Conservation (phyloP, 2,888 invertebrate species). For the Bursaphelenchus okinawaensis region DNA sequence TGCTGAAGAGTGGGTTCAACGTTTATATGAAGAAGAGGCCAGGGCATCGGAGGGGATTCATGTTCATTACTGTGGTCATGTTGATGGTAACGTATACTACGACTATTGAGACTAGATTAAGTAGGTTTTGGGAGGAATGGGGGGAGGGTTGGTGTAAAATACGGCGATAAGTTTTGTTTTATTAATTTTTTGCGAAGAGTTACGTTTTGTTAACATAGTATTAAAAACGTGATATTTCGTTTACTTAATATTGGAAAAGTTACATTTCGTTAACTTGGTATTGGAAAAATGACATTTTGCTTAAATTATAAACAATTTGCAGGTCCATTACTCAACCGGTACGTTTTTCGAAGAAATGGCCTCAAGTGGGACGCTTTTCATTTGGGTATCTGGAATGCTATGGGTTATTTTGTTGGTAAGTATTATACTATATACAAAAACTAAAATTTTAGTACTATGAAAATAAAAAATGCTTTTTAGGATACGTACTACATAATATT, state of each 20-base stretch:
- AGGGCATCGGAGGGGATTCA: conserved; percentile 37
- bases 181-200: neutral
- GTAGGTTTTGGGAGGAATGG: conserved; percentile 24
- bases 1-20: conserved; percentile 29
- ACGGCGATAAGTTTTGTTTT: too few relatives aligned
- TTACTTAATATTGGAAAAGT: too few relatives aligned
- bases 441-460: too few relatives aligned
- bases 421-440: conserved; percentile 1
- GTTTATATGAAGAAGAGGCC: conserved; percentile 26
- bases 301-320: conserved; percentile 8
- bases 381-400: conserved; percentile 40
- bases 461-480: too few relatives aligned
- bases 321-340: conserved; percentile 33
- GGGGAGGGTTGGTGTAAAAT: too few relatives aligned
- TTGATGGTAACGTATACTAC: conserved; percentile 37
- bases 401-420: conserved; percentile 33
- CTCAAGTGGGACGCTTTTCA: conserved; percentile 34
- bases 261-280: too few relatives aligned
- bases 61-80: conserved; percentile 30
- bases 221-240: too few relatives aligned
- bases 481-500: too few relatives aligned
- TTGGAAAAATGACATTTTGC: too few relatives aligned
- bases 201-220: too few relatives aligned
- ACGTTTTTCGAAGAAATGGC: conserved; percentile 33
- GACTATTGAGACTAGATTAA: conserved; percentile 32